Evolutionary conservation across 2,888 invertebrate genomes (phyloP), one percentile per base, ranked within the genome.

Genomic region (Argyresthia goedartella): DNA sequence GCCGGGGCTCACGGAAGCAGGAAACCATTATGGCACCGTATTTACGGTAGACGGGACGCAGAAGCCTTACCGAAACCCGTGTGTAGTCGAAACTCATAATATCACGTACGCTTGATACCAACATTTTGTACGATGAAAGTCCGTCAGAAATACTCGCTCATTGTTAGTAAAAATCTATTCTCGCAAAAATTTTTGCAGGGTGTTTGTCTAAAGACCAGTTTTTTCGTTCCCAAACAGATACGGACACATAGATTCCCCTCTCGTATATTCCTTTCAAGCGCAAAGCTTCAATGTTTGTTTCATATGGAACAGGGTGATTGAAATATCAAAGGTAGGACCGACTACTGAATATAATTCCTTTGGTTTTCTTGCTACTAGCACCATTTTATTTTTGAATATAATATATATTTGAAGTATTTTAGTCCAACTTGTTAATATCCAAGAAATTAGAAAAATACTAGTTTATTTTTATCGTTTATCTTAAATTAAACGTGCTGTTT

Each of bases 21-120:
- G 82, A 82, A 82, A 67, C 81, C 82, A 81, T 82, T 81, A 81
- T 66, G 66, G 71, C 69, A 67, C 68, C 75, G 72, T 73, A 70
- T 76, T 78, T 74, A 67, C 25, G 25, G 25, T 25, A 25, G 25
- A 25, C 65, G 61, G 44, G 35, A 14, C 33, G 43, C 33, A 33
- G 43, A 44, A 44, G 51, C 44, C n/a, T 51, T 51, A 33, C 44
- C 15, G 51, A 50, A 43, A 25, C 41, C 10, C 42, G 8, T 43
- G 15, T 34, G 11, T 34, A 46, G 33, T 1, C 13, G 36, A 35
- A 13, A n/a, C n/a, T 2, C 13, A 14, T 45, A 46, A 46, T 46
- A n/a, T 33, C 44, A 14, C 44, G 25, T 25, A 25, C 25, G 25
- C 25, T 2, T 25, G 25, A 25, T 15, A 16, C 44, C 16, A 10